These are phyloP conservation scores for Galaxea fascicularis DNA, from an alignment of 92 coral and sea anemone species.

Conservation along the genomic window DNA sequence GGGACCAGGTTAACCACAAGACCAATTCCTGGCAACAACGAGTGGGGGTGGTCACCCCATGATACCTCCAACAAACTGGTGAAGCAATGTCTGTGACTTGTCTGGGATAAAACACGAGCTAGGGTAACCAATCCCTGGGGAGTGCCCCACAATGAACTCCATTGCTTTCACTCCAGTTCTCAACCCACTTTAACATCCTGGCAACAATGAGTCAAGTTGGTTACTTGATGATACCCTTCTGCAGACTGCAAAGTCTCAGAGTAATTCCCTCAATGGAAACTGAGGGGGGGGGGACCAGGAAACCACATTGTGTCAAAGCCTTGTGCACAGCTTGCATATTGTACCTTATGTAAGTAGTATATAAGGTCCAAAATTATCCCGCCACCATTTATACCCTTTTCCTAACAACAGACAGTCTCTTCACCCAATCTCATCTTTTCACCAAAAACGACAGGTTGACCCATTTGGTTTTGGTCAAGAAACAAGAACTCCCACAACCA, in stretches of 20 bases:
- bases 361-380: too few species aligned
- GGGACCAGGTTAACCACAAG: not conserved
- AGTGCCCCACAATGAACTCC: not conserved
- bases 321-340: too few species aligned
- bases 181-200: too few species aligned
- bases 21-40: not conserved
- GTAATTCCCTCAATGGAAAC: constrained; percentile 1
- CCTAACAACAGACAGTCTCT: too few species aligned
- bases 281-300: constrained; percentile 11
- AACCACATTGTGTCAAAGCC: not conserved
- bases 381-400: too few species aligned
- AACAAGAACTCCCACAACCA: too few species aligned
- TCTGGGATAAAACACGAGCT: too few species aligned
- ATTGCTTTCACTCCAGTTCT: too few species aligned
- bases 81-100: not conserved
- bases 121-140: not conserved
- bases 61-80: not conserved
- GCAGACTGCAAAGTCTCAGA: not conserved
- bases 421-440: too few species aligned
- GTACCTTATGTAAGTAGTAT: not conserved
- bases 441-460: too few species aligned
- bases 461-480: too few species aligned
- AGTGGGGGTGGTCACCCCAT: not conserved
- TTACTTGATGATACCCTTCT: constrained; percentile 16
- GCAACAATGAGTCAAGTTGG: constrained; percentile 32